phyloP scores from a whole-genome alignment of 1,140 invertebrate species.

The Cyclina sinensis region DNA sequence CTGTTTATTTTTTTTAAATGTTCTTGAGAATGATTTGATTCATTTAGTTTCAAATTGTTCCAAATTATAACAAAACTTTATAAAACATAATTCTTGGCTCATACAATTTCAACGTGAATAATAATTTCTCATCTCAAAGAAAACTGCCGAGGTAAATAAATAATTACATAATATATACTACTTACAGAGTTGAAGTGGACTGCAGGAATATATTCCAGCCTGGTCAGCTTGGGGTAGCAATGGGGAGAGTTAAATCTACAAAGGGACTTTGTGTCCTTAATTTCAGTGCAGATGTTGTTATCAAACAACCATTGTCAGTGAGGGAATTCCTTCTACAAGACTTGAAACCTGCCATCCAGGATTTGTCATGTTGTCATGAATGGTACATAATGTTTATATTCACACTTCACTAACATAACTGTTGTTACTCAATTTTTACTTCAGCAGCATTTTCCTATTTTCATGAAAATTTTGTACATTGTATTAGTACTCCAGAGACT shows the following conservation, averaged over 20 bases:
- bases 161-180: not conserved
- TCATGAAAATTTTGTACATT: too few species aligned
- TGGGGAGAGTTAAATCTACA: constrained; percentile 10
- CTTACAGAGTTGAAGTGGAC: constrained; percentile 41
- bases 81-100: too few species aligned
- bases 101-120: too few species aligned
- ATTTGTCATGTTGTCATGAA: not conserved
- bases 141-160: too few species aligned
- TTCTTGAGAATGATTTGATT: too few species aligned
- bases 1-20: too few species aligned
- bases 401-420: not conserved
- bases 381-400: not conserved
- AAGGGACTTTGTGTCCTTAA: constrained; percentile 41
- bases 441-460: too few species aligned
- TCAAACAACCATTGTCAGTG: not conserved
- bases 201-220: constrained; percentile 51
- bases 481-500: too few species aligned
- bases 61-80: too few species aligned
- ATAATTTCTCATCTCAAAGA: too few species aligned
- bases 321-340: not conserved
- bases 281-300: constrained; percentile 36
- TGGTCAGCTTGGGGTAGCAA: constrained; percentile 44
- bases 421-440: not conserved
- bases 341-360: not conserved
- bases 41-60: too few species aligned